phyloP scores from a whole-genome alignment of 2,797 vertebrate genomes.

The Heterohyrax brucei region DNA sequence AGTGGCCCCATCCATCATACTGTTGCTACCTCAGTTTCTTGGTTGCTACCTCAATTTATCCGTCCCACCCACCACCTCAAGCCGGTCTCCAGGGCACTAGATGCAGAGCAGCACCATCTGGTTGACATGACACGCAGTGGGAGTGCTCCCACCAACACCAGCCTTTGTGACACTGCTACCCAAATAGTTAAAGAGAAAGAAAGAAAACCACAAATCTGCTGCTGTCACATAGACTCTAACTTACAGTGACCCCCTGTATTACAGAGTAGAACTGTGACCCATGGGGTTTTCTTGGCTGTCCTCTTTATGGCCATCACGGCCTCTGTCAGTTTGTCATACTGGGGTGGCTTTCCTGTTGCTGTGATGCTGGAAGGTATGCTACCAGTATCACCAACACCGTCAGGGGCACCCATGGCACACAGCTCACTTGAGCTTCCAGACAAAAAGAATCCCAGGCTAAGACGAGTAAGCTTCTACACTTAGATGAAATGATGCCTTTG shows the following conservation, averaged over 20 bases:
- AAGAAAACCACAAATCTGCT: background rate
- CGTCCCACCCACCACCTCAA: background rate
- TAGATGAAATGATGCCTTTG: too few relatives aligned
- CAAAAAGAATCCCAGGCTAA: too few relatives aligned
- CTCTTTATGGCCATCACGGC: background rate
- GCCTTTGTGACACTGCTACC: background rate
- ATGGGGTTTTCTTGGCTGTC: background rate
- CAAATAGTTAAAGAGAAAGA: background rate
- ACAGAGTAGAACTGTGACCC: background rate
- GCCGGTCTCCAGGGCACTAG: background rate
- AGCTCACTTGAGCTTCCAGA: too few relatives aligned
- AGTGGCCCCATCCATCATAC: background rate
- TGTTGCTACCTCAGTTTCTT: background rate
- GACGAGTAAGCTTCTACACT: too few relatives aligned
- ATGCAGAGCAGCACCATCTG: conserved; percentile 60
- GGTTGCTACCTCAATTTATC: background rate
- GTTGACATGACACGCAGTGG: background rate
- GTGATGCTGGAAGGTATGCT: too few relatives aligned
- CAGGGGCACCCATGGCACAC: too few relatives aligned
- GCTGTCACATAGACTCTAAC: background rate
- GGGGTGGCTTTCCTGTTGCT: too few relatives aligned
- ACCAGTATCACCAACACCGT: too few relatives aligned
- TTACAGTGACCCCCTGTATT: too few relatives aligned
- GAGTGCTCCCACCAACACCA: background rate
- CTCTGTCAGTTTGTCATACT: too few relatives aligned